Evolutionary conservation across 2,113 vertebrate species (phyloP).

Genomic region (Fregetta grallaria): DNA sequence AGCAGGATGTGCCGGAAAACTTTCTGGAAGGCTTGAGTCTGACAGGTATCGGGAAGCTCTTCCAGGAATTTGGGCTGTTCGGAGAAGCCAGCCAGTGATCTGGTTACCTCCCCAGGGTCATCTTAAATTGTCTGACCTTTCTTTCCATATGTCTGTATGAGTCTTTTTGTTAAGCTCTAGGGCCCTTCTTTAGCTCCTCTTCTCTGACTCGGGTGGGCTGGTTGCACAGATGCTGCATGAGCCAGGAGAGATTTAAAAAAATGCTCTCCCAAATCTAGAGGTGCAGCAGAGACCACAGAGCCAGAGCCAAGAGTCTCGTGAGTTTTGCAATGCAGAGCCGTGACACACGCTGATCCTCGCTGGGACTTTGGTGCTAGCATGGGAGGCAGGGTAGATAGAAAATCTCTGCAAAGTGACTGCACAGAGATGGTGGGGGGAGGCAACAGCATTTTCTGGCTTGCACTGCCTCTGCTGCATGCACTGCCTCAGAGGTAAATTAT

Average conservation of each 20-base stretch:
- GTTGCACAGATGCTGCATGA: neutral
- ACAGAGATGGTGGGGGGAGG: neutral
- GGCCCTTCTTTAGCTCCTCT: neutral
- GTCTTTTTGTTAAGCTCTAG: neutral
- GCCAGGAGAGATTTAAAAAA: neutral
- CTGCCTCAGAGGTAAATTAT: slow-evolving; percentile 44
- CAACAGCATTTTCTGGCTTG: neutral
- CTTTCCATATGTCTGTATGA: neutral
- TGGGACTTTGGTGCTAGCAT: neutral
- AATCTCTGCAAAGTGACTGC: neutral
- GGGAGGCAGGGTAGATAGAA: neutral
- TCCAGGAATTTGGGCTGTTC: neutral
- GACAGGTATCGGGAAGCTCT: neutral
- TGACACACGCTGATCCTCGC: neutral
- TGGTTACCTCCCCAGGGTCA: neutral
- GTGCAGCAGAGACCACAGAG: neutral
- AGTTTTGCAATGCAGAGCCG: neutral
- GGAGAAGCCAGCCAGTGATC: neutral
- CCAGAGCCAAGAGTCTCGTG: neutral
- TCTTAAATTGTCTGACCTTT: neutral
- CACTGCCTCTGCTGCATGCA: slow-evolving; percentile 17
- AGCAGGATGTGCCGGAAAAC: neutral
- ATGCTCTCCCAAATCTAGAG: neutral
- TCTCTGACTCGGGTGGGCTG: neutral
- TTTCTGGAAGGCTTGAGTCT: neutral